phyloP scores from a whole-genome alignment of 2,888 invertebrate species.

The Eurytoma adleriae region DNA sequence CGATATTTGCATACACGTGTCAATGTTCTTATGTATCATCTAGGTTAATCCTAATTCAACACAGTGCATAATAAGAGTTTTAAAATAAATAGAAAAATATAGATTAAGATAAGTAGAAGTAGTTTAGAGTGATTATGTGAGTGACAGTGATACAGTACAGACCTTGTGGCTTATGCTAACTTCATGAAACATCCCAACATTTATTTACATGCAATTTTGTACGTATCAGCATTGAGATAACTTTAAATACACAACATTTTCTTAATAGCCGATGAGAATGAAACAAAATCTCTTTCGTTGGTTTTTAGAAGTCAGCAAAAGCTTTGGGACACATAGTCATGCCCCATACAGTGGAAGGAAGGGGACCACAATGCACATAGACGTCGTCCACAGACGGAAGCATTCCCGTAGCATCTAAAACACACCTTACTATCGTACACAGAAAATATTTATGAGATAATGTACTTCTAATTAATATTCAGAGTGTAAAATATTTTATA shows the following conservation, averaged over 20 bases:
- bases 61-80: constrained; percentile 63
- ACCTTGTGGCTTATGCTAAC: constrained; percentile 69
- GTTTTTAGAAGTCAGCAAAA: constrained; percentile 67
- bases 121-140: constrained; percentile 66
- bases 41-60: constrained; percentile 62
- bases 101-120: constrained; percentile 58
- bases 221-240: constrained; percentile 30
- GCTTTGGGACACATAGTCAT: constrained; percentile 71
- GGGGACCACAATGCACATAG: constrained; percentile 74
- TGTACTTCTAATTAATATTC: constrained; percentile 39
- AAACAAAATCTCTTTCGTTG: neutral
- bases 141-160: constrained; percentile 72
- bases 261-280: neutral
- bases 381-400: constrained; percentile 74
- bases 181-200: constrained; percentile 60
- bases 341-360: constrained; percentile 72
- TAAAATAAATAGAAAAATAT: constrained; percentile 57
- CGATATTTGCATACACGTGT: constrained; percentile 30
- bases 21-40: constrained; percentile 43
- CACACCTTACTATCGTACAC: constrained; percentile 73
- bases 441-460: constrained; percentile 61
- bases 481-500: constrained; percentile 36
- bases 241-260: constrained; percentile 19
- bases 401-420: constrained; percentile 74
- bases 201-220: neutral